Base-by-base conservation (phyloP, 2,888 invertebrate genomes). In the Oxyteleia sp. region DNA sequence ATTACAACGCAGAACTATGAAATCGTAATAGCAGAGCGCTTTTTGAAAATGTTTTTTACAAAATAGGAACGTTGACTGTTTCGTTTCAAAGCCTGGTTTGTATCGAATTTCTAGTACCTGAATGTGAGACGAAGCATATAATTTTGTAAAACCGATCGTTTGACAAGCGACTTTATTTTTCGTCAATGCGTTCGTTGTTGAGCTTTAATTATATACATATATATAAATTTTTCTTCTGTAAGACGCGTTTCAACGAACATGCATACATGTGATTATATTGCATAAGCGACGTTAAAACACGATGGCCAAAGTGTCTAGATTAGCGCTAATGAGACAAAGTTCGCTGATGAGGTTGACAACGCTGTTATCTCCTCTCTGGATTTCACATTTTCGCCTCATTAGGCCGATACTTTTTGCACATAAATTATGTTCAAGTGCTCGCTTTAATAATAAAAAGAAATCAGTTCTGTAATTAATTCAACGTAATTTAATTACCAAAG, bases 331-430 rank as follows among this genome's bases (percentile, higher is more conserved):
- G 72, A 72, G 80, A 80, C 66, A 68, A 68, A 80, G 72, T 80
- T 80, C 49, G 72, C 51, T 74, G 74, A 80, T 80, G 72, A 80
- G 72, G 72, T 74, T 80, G 80, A 68, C 61, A 59, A n/a, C 18
- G 41, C 18, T 80, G 57, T 80, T 68, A 72, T 45, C 72, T 66
- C 15, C 20, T 59, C 29, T 47, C 47, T 57, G 16, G 35, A 79
- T 59, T 80, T 32, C 43, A 23, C 18, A 68, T 74, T 55, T 38
- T 43, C 49, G 11, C 47, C 45, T 74, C 51, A 18, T 61, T 59
- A 55, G 8, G n/a, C 35, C 7, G 5, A 38, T 5, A 38, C 3
- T 38, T 13, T 38, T n/a, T 13, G 13, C n/a, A 2, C 13, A 38
- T 13, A 38, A 38, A 38, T 38, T 38, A 38, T 13, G 13, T 13